These are phyloP conservation scores for Thysanoteuthis rhombus DNA, from an alignment of 2,888 invertebrate genomes.

Conservation along the genomic window DNA sequence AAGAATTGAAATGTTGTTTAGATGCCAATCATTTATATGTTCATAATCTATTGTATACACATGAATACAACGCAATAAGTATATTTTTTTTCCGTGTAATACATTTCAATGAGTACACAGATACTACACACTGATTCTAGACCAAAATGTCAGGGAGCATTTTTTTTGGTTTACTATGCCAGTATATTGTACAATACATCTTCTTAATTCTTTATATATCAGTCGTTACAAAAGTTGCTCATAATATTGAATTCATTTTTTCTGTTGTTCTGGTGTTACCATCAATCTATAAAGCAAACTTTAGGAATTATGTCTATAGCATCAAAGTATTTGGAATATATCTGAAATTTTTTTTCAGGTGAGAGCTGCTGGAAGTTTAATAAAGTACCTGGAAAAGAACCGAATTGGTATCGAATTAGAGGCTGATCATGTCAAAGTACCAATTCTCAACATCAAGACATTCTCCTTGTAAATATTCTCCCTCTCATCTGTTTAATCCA, in stretches of 20 bases:
- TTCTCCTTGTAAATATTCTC: slow-evolving; percentile 74
- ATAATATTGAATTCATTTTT: too few relatives aligned
- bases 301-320: not conserved
- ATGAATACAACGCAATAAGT: too few relatives aligned
- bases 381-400: slow-evolving; percentile 76
- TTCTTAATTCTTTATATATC: too few relatives aligned
- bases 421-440: slow-evolving; percentile 59
- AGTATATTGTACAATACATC: too few relatives aligned
- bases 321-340: not conserved
- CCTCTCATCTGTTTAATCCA: not conserved
- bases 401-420: slow-evolving; percentile 66
- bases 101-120: too few relatives aligned
- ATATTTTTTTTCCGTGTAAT: too few relatives aligned
- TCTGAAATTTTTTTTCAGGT: slow-evolving; percentile 63
- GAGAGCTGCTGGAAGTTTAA: slow-evolving; percentile 78
- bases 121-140: too few relatives aligned
- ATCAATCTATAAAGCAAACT: not conserved
- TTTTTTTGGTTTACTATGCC: too few relatives aligned
- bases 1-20: not conserved
- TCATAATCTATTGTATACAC: not conserved
- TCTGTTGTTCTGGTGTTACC: too few relatives aligned
- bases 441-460: slow-evolving; percentile 72
- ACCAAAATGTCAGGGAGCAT: too few relatives aligned
- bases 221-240: too few relatives aligned
- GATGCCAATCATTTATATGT: not conserved